Conservation (phyloP, 2,797 vertebrate genomes). For the Centropyge bicolor region DNA sequence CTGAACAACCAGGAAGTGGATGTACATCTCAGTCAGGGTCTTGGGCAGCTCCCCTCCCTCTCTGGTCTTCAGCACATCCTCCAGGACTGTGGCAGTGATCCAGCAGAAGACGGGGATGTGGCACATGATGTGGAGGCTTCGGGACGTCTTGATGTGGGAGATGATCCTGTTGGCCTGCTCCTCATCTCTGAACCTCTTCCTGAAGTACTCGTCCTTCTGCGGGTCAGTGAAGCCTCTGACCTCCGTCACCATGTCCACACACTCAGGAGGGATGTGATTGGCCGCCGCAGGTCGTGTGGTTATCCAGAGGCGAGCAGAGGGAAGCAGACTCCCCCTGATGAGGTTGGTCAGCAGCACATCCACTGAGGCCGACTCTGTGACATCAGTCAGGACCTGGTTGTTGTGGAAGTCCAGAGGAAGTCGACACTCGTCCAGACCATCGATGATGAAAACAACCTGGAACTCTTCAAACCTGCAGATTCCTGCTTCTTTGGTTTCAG, state of each 20-base stretch:
- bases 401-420: neutral
- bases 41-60: too few species aligned
- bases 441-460: neutral
- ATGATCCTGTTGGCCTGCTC: neutral
- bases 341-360: conserved; percentile 14
- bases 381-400: neutral
- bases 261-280: conserved; percentile 1
- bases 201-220: conserved; percentile 6
- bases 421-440: neutral
- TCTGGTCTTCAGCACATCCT: too few species aligned
- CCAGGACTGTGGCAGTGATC: too few species aligned
- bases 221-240: neutral
- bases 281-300: neutral
- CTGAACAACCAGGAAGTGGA: conserved; percentile 3
- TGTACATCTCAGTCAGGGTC: neutral
- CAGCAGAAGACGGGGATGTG: too few species aligned
- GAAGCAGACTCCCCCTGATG: conserved; percentile 7
- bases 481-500: neutral
- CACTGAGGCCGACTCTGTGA: neutral
- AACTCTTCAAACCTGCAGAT: neutral
- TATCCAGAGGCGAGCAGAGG: conserved; percentile 1
- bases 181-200: conserved; percentile 2
- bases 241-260: neutral
- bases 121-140: too few species aligned
- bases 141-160: neutral